Base-by-base conservation (phyloP, 2,113 vertebrate genomes). In the Callorhinus ursinus region DNA sequence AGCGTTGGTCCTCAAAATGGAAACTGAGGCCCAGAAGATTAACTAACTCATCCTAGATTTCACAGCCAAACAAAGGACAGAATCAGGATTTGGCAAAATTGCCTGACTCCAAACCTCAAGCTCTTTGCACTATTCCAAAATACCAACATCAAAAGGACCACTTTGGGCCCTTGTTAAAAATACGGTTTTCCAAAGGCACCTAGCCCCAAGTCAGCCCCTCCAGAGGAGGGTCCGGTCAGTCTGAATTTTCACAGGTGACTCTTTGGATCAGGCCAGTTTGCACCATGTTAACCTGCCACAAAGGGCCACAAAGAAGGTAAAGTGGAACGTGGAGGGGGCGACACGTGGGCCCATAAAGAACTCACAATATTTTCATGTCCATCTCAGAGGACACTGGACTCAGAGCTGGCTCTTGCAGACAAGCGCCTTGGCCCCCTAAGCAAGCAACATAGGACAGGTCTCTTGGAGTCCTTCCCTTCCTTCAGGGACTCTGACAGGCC, bases 401-500 rank as follows among this genome's bases (percentile, higher is more conserved):
- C 19, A 63, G 69, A 10, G n/a, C 46, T 3, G 28, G 82, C 18
- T 69, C 71, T 24, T 49, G 6, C 0, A 74, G 49, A 39, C 76
- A 42, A 7, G 53, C 14, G 77, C n/a, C 5, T 19, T 49, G 72
- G 74, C 42, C n/a, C 19, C 14, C 6, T 6, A 36, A 55, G 71
- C 33, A 80, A 82, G 59, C 26, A 33, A 33, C 77, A 63, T 94
- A 98, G 92, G 92, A 33, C 95, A 99, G 97, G 98, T 97, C 98
- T 98, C 74, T 85, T 69, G 95, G 97, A 97, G 97, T 96, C 65
- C 97, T 98, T 97, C 90, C 97, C 98, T 97, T 74, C 57, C 98
- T 97, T 85, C 36, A 92, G 99, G 98, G 98, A 93, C 96, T 42
- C 82, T 61, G 80, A 98, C 96, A 97, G 98, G 98, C 98, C 98